phyloP scores from a whole-genome alignment of 1,140 invertebrate species.

The Pentalonia nigronervosa region DNA sequence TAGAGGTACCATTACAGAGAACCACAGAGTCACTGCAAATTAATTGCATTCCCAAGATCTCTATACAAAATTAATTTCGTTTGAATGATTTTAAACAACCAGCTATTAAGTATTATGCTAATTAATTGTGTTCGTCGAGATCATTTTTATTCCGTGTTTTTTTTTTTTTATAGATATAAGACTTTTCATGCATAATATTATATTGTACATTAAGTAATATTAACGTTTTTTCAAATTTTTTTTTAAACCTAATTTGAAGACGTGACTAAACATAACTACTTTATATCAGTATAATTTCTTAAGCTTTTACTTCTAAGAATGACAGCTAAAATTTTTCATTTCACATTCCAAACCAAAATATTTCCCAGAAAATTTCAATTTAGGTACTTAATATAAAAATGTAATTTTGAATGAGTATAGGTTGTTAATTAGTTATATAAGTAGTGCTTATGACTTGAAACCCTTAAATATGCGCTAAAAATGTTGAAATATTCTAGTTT shows the following conservation, averaged over 20 bases:
- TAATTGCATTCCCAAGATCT: background rate
- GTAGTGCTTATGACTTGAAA: background rate
- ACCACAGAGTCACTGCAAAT: background rate
- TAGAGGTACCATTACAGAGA: background rate
- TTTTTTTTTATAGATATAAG: background rate
- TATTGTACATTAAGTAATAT: background rate
- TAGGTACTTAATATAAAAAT: background rate
- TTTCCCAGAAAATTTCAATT: background rate
- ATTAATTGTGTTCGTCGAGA: background rate
- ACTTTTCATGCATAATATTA: too few species aligned
- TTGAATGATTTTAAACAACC: background rate
- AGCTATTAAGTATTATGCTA: background rate
- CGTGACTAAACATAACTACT: background rate
- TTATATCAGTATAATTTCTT: background rate
- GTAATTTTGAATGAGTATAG: background rate
- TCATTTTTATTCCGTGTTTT: background rate
- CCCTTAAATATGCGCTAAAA: background rate
- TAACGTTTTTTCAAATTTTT: background rate
- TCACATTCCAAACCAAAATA: background rate
- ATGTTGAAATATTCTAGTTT: background rate
- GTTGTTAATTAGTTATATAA: background rate
- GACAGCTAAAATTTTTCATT: background rate
- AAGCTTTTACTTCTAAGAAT: background rate
- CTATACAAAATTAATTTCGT: background rate
- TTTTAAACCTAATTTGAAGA: background rate